These are phyloP conservation scores for Plestiodon gilberti DNA, from an alignment of 2,113 vertebrate genomes.

Conservation along the genomic window DNA sequence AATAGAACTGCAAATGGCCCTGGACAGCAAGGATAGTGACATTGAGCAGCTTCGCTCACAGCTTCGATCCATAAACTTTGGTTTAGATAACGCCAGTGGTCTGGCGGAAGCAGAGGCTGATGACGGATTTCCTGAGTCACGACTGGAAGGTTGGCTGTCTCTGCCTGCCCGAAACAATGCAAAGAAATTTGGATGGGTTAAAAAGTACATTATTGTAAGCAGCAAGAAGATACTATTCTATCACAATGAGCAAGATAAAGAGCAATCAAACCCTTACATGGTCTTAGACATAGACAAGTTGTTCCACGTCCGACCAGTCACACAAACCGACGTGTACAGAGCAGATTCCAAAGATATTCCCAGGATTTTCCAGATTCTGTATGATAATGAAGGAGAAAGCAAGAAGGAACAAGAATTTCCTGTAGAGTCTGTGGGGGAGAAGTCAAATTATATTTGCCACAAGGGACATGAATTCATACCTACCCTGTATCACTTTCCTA, in stretches of 20 bases:
- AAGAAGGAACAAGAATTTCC: slow-evolving; percentile 94
- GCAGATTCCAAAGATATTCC: slow-evolving; percentile 98
- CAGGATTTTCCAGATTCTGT: slow-evolving; percentile 98
- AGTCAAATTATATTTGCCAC: slow-evolving; percentile 97
- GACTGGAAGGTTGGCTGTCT: slow-evolving; percentile 97
- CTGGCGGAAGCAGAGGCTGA: slow-evolving; percentile 90
- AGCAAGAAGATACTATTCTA: slow-evolving; percentile 99
- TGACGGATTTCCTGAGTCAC: slow-evolving; percentile 89
- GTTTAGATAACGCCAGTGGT: slow-evolving; percentile 92
- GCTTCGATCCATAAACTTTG: slow-evolving; percentile 88
- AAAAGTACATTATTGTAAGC: slow-evolving; percentile 98
- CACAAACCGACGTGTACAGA: slow-evolving; percentile 97
- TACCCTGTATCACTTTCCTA: slow-evolving; percentile 97
- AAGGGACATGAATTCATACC: slow-evolving; percentile 99
- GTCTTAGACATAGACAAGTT: slow-evolving; percentile 99
- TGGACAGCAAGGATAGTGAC: slow-evolving; percentile 98
- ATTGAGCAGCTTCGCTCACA: slow-evolving; percentile 97
- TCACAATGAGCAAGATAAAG: slow-evolving; percentile 96
- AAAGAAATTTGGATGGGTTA: slow-evolving; percentile 97
- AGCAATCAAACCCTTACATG: slow-evolving; percentile 97
- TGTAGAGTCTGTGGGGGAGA: slow-evolving; percentile 91
- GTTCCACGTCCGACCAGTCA: slow-evolving; percentile 97
- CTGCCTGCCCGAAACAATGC: slow-evolving; percentile 96
- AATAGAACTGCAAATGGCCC: slow-evolving; percentile 96
- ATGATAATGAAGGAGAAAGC: slow-evolving; percentile 98